A percentile compares a stretch with the other conserved stretches of the same genome.
Conservation (phyloP, 2,888 invertebrate species). For the Oeneis ivallda region DNA sequence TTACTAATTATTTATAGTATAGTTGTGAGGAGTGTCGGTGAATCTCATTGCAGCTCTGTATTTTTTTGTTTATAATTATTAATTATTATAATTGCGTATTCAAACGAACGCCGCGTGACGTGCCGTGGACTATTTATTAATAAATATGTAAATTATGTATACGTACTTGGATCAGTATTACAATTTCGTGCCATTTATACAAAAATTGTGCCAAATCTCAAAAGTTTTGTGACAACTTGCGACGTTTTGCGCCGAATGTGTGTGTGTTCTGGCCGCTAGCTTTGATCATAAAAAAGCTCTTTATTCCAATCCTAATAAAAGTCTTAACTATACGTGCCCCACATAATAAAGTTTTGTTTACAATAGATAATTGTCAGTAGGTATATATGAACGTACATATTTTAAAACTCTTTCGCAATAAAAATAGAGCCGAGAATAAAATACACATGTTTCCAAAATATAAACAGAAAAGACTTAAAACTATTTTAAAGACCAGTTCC, state of each 20-base stretch:
- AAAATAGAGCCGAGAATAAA: not conserved
- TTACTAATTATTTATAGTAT: slow-evolving; percentile 39
- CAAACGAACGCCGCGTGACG: slow-evolving; percentile 44
- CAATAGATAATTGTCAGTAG: not conserved
- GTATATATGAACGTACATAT: not conserved
- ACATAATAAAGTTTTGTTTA: not conserved
- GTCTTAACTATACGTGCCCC: too few species aligned
- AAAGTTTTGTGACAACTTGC: slow-evolving; percentile 2
- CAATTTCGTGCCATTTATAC: slow-evolving; percentile 52
- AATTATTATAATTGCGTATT: slow-evolving; percentile 5
- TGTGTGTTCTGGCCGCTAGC: slow-evolving; percentile 16
- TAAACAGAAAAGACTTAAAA: too few species aligned
- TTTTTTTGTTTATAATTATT: slow-evolving; percentile 10
- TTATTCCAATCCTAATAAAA: not conserved
- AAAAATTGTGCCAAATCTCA: slow-evolving; percentile 53
- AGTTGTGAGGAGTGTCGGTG: slow-evolving; percentile 42
- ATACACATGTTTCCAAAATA: too few species aligned
- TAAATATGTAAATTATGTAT: not conserved
- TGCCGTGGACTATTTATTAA: slow-evolving; percentile 6
- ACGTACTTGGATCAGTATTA: slow-evolving; percentile 49
- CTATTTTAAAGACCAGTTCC: too few species aligned
- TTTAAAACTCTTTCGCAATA: not conserved
- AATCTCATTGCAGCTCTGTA: slow-evolving; percentile 52
- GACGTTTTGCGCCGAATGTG: not conserved
- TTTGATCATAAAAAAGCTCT: not conserved